A percentile compares a stretch with the other conserved stretches of the same genome.
Conservation (phyloP, 2,113 vertebrate species). For the Passer domesticus region DNA sequence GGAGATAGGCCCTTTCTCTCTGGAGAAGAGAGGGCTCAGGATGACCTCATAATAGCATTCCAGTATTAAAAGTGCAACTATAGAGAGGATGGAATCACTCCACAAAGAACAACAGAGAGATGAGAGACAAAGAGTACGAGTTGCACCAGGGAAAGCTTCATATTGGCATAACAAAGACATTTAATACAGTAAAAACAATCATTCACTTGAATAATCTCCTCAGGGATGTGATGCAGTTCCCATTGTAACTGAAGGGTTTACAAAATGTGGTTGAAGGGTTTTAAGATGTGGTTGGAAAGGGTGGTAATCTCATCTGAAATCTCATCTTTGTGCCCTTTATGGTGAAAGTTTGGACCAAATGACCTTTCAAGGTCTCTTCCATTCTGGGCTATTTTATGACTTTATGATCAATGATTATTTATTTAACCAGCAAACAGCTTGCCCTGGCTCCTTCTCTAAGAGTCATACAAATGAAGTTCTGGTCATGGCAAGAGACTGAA, state of each 20-base stretch:
- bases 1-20: not conserved
- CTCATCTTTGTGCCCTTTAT: not conserved
- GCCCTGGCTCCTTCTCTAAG: not conserved
- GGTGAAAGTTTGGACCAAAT: not conserved
- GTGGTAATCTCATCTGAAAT: not conserved
- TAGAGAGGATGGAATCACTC: not conserved
- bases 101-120: not conserved
- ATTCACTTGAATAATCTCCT: not conserved
- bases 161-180: fast-evolving
- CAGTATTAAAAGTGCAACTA: not conserved
- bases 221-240: fast-evolving
- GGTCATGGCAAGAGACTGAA: not conserved
- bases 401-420: not conserved
- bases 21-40: not conserved
- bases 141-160: not conserved
- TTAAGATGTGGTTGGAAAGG: not conserved
- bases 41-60: not conserved
- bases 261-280: not conserved
- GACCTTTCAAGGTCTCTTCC: not conserved
- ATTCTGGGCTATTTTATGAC: not conserved
- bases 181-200: not conserved
- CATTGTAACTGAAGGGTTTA: not conserved
- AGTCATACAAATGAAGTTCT: not conserved
- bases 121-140: not conserved
- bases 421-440: not conserved